Conservation (phyloP, 2,797 vertebrate species). For the Cossypha caffra region DNA sequence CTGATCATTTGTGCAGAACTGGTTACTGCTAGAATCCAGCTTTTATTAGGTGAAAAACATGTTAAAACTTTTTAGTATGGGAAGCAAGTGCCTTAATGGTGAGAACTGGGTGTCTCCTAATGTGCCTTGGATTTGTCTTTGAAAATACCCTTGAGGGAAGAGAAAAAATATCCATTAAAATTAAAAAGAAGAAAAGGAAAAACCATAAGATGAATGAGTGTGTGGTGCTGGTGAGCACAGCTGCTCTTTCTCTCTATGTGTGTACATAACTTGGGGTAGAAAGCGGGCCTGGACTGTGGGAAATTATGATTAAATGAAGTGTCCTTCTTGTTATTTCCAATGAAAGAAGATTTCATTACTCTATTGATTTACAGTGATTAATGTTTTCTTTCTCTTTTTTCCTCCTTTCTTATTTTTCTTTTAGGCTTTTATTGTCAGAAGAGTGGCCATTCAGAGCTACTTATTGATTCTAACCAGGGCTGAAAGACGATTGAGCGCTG, state of each 20-base stretch:
- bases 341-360: slow-evolving; percentile 17
- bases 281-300: slow-evolving; percentile 1
- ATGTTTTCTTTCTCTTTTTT: neutral
- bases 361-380: neutral
- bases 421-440: neutral
- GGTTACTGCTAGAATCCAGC: neutral
- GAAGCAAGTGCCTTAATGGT: neutral
- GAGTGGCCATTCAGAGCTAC: neutral
- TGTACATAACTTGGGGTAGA: neutral
- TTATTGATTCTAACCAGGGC: slow-evolving; percentile 44
- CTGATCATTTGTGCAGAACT: neutral
- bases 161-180: neutral
- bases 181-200: neutral
- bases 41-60: neutral
- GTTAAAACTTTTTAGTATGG: neutral
- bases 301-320: slow-evolving; percentile 47
- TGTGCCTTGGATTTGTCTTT: neutral
- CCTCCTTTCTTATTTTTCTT: neutral
- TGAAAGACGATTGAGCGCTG: slow-evolving; percentile 40
- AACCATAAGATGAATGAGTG: neutral
- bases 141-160: neutral
- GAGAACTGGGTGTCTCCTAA: neutral
- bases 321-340: neutral
- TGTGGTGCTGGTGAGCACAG: neutral
- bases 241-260: neutral